Evolutionary conservation across 1,140 invertebrate genomes (phyloP).

Genomic region (Araneus ventricosus): DNA sequence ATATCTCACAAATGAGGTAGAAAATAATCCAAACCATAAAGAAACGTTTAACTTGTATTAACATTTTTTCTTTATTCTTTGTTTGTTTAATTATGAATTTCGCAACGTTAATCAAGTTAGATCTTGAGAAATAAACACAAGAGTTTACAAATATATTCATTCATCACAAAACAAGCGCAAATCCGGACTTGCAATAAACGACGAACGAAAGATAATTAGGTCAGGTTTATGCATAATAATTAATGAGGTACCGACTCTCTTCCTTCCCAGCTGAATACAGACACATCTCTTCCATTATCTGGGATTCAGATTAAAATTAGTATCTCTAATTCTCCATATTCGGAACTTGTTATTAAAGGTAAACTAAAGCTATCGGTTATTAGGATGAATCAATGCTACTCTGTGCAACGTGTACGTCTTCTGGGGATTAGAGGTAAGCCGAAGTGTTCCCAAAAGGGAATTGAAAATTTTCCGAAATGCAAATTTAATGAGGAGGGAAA

Average conservation of each 20-base stretch:
- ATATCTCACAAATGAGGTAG: too few relatives aligned
- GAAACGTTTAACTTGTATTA: neutral
- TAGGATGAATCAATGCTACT: slow-evolving; percentile 5
- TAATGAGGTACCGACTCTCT: neutral
- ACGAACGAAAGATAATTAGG: slow-evolving; percentile 36
- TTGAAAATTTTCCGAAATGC: slow-evolving; percentile 51
- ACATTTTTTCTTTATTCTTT: neutral
- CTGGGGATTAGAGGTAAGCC: slow-evolving; percentile 50
- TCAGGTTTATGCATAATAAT: slow-evolving; percentile 57
- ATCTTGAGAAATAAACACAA: neutral
- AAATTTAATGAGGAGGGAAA: slow-evolving; percentile 49
- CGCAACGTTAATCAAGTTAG: neutral
- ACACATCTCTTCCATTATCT: slow-evolving; percentile 2
- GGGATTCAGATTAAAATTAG: slow-evolving; percentile 50
- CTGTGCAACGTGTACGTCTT: neutral
- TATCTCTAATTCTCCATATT: slow-evolving; percentile 45
- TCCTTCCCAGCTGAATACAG: neutral
- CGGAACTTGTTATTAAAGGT: slow-evolving; percentile 46
- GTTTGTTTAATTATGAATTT: neutral
- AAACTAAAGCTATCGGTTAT: slow-evolving; percentile 49
- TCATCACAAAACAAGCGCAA: neutral
- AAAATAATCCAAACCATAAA: too few relatives aligned
- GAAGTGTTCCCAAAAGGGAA: slow-evolving; percentile 41
- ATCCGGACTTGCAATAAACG: neutral
- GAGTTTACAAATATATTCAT: neutral